Percentiles rank a stretch among this genome's conserved stretches.
Evolutionary conservation across 2,113 vertebrate species (phyloP).

Genomic region (Phylloscopus whistleri): DNA sequence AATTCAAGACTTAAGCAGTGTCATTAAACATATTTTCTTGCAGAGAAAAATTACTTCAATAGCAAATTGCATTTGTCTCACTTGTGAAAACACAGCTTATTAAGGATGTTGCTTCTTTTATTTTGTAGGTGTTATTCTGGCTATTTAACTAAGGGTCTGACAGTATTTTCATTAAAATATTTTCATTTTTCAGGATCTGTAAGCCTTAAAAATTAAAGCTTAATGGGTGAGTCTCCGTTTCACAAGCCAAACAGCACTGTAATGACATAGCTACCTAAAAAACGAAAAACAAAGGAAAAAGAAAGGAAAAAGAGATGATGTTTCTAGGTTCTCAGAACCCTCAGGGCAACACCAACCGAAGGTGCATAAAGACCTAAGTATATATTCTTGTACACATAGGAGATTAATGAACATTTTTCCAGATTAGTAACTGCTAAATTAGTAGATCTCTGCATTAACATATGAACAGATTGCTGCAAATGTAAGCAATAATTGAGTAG

Average conservation of each 20-base stretch:
- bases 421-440: slow-evolving; percentile 15
- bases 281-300: background rate
- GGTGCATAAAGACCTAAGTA: background rate
- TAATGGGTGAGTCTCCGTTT: background rate
- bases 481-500: slow-evolving; percentile 20
- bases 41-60: slow-evolving; percentile 22
- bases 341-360: fast-evolving
- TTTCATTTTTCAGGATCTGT: slow-evolving; percentile 16
- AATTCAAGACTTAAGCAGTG: slow-evolving; percentile 21
- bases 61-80: slow-evolving; percentile 53
- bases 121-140: background rate
- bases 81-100: slow-evolving; percentile 9
- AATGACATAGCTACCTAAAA: background rate
- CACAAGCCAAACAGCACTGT: background rate
- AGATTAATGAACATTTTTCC: slow-evolving; percentile 16
- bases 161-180: slow-evolving; percentile 40
- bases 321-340: background rate
- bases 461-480: slow-evolving; percentile 24
- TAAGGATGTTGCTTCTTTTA: background rate
- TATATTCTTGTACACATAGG: background rate
- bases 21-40: slow-evolving; percentile 37
- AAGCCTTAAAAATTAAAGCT: slow-evolving; percentile 13
- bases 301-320: background rate
- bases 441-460: slow-evolving; percentile 16
- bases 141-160: slow-evolving; percentile 38